Evolutionary conservation across 2,113 vertebrate species (phyloP).

Genomic region (Chelonoidis abingdonii): DNA sequence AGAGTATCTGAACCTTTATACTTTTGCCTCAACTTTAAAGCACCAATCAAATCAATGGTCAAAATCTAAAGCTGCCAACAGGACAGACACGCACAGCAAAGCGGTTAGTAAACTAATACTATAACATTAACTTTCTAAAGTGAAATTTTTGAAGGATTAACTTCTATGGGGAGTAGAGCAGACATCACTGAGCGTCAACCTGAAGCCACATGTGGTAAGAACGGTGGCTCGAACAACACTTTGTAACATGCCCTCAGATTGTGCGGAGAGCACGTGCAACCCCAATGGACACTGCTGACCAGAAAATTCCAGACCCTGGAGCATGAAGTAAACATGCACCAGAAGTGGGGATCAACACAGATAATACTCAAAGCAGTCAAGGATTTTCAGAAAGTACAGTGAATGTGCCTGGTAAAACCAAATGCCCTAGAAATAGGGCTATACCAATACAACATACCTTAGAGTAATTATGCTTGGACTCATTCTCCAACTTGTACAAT

Average conservation of each 20-base stretch:
- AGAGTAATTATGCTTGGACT: constrained; percentile 75
- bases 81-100: neutral
- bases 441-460: constrained; percentile 80
- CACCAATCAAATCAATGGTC: neutral
- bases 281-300: neutral
- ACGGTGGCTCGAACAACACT: neutral
- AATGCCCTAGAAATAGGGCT: neutral
- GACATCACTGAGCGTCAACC: neutral
- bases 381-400: neutral
- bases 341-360: neutral
- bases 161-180: neutral
- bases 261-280: neutral
- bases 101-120: neutral
- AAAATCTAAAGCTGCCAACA: neutral
- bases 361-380: neutral
- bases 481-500: constrained; percentile 78
- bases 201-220: neutral
- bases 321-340: neutral
- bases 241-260: neutral
- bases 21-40: neutral
- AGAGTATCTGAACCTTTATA: neutral
- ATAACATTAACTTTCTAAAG: neutral
- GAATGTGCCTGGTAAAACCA: neutral
- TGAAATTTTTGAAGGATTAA: neutral
- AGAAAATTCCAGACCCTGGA: neutral